Evolutionary conservation across 2,888 invertebrate genomes (phyloP), one percentile per base, ranked within the genome.

Genomic region (Cheilosia vernalis): DNA sequence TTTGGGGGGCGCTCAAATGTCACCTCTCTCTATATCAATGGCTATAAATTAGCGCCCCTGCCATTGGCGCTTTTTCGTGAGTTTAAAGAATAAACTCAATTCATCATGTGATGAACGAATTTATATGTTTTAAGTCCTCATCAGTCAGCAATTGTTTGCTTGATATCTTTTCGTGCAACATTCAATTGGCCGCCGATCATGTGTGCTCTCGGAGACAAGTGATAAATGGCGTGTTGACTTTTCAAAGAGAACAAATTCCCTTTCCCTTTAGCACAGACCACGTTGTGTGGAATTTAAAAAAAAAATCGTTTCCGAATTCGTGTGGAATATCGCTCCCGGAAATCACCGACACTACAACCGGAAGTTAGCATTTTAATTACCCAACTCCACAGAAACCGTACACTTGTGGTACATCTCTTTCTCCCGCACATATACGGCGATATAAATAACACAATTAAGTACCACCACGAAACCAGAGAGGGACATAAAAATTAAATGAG

Each of bases 341-440:
- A 49, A 47, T 47, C 30, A 47, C 47, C 9, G 17, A 9, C n/a
- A 47, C 55, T 61, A 51, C 74, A 69, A 56, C 69, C 76, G 76
- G 80, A 80, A 74, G 84, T 66, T 47, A 60, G 66, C 64, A 80
- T 84, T 84, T 84, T 80, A 84, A 84, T 84, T 80, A 84, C 30
- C 64, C 24, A 15, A 44, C 15, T 47, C 74, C 80, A 66, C 58
- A 60, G 15, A 61, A 67, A 60, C 19, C 56, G 19, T 30, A 53
- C 63, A 51, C 66, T 63, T 67, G 72, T n/a, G 64, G 56, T 73
- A 19, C 30, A 19, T 47, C 67, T 78, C 69, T 15, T 58, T 64
- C 56, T 42, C 37, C 33, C 58, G 44, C 15, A 53, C 10, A 37
- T 7, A 44, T 2, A n/a, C 6, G 37, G 37, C 13, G 44, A 47